phyloP scores from a whole-genome alignment of 2,888 invertebrate species.

The Eurois occulta region DNA sequence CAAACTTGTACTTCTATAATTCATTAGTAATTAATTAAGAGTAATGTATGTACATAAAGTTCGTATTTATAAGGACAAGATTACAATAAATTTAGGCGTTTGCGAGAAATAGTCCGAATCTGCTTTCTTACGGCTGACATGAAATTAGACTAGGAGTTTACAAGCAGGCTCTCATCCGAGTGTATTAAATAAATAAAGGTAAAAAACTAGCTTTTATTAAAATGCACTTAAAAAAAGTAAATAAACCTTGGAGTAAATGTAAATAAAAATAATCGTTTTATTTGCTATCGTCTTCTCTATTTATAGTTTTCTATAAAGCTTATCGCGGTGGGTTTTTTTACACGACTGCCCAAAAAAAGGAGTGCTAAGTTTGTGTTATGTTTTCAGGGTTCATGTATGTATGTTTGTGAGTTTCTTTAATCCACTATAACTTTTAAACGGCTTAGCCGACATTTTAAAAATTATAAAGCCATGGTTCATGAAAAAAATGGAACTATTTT shows the following conservation, averaged over 20 bases:
- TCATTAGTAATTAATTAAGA: slow-evolving; percentile 56
- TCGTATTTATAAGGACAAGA: slow-evolving; percentile 18
- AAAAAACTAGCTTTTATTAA: background rate
- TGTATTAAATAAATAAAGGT: background rate
- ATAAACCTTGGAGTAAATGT: background rate
- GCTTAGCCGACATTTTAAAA: too few species aligned
- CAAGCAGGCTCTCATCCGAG: background rate
- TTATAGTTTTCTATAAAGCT: background rate
- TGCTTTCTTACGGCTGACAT: background rate
- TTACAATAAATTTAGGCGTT: slow-evolving; percentile 7
- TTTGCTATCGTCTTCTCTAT: background rate
- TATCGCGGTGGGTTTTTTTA: background rate
- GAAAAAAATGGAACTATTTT: too few species aligned
- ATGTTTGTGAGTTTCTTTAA: too few species aligned
- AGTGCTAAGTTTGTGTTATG: too few species aligned
- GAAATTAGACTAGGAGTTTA: background rate
- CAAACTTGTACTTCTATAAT: slow-evolving; percentile 49
- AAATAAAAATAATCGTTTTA: background rate
- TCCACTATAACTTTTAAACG: too few species aligned
- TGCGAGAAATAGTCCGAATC: background rate
- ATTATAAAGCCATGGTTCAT: too few species aligned
- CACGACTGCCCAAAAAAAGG: too few species aligned
- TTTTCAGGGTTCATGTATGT: too few species aligned
- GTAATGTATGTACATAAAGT: slow-evolving; percentile 32
- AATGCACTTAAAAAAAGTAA: background rate